Conservation (phyloP, 2,797 vertebrate genomes). For the Artibeus lituratus region DNA sequence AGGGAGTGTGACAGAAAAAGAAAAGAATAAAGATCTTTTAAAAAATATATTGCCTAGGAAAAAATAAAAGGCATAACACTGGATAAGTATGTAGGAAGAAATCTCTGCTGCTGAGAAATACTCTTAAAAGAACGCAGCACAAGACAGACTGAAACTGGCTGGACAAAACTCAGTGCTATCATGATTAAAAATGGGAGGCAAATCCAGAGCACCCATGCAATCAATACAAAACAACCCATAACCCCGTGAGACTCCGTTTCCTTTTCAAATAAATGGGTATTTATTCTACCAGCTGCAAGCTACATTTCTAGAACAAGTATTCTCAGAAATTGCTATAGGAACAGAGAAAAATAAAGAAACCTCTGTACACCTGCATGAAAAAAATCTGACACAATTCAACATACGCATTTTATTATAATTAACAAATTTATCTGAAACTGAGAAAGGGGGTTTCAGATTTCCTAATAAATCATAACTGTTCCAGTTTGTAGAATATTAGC, state of each 20-base stretch:
- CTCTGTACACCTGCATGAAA: not conserved
- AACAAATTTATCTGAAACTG: slow-evolving; percentile 50
- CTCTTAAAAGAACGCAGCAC: slow-evolving; percentile 41
- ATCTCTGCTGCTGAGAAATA: slow-evolving; percentile 40
- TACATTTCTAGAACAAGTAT: not conserved
- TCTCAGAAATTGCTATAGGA: not conserved
- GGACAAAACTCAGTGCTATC: not conserved
- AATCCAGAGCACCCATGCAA: slow-evolving; percentile 13
- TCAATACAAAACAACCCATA: slow-evolving; percentile 17
- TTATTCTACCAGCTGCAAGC: not conserved
- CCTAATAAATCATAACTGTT: slow-evolving; percentile 36
- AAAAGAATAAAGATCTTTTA: not conserved
- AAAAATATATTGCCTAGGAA: slow-evolving; percentile 54
- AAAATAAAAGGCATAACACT: slow-evolving; percentile 42
- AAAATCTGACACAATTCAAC: slow-evolving; percentile 38
- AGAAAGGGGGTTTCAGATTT: slow-evolving; percentile 37
- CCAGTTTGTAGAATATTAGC: slow-evolving; percentile 34
- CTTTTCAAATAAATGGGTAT: slow-evolving; percentile 45
- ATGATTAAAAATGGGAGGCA: not conserved
- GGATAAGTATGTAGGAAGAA: slow-evolving; percentile 35
- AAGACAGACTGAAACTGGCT: not conserved
- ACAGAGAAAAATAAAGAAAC: slow-evolving; percentile 7
- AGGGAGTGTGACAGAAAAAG: slow-evolving; percentile 35
- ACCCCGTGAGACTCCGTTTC: slow-evolving; percentile 7
- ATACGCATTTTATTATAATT: not conserved